Evolutionary conservation across 53 echinoderm and acorn worm species (phyloP).

Genomic region (Crossaster papposus): DNA sequence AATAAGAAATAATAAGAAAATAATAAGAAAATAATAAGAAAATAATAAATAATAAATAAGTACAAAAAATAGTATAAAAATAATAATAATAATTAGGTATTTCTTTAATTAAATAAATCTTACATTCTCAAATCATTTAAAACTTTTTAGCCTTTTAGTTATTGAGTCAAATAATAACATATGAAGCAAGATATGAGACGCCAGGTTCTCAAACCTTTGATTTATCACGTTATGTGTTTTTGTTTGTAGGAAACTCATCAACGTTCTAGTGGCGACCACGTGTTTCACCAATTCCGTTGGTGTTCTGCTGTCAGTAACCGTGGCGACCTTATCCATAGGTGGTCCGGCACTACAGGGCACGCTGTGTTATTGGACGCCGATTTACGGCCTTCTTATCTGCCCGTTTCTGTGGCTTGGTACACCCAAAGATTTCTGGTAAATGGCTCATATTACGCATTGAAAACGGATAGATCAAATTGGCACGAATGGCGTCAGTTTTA

Average conservation of each 20-base stretch:
- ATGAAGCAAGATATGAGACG: no score
- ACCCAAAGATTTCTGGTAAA: slow-evolving; percentile 70
- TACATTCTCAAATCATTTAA: no score
- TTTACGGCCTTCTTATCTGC: slow-evolving; percentile 36
- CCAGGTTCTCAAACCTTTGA: no score
- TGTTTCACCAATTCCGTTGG: neutral
- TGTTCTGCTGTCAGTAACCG: slow-evolving; percentile 43
- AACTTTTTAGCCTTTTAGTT: no score
- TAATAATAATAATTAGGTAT: no score
- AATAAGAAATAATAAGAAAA: no score
- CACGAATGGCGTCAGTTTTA: neutral
- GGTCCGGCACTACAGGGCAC: slow-evolving; percentile 48
- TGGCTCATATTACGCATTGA: no score
- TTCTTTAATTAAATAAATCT: no score
- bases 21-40: no score
- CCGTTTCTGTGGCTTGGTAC: slow-evolving; percentile 59
- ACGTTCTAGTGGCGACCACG: neutral
- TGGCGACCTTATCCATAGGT: slow-evolving; percentile 48
- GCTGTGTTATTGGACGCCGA: slow-evolving; percentile 65
- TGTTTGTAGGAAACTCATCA: neutral
- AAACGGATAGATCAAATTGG: neutral
- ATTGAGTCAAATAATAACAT: no score
- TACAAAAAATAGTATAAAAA: no score
- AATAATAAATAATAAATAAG: no score
- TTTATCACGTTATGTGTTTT: neutral